Percentiles rank a stretch among this genome's conserved stretches.
Evolutionary conservation across 2,888 invertebrate species (phyloP).

Genomic region (Drosophila sordidapex): DNA sequence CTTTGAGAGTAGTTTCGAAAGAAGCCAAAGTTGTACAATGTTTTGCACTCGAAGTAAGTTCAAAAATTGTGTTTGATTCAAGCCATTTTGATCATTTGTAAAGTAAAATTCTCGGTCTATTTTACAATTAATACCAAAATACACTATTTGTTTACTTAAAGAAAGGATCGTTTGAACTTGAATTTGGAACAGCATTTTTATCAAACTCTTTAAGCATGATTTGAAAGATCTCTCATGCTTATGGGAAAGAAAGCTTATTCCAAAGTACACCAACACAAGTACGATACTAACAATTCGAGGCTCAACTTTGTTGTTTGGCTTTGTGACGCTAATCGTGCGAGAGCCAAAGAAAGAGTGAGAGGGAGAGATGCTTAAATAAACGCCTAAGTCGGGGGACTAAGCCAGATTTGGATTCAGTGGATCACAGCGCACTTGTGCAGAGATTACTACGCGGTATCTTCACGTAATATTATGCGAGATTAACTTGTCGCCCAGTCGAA

Average conservation of each 20-base stretch:
- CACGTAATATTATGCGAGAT: slow-evolving; percentile 75
- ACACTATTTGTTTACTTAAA: neutral
- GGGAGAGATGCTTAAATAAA: slow-evolving; percentile 33
- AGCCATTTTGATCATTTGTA: neutral
- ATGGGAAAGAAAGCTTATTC: neutral
- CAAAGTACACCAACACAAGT: slow-evolving; percentile 8
- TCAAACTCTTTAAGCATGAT: too few species aligned
- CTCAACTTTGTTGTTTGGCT: slow-evolving; percentile 22
- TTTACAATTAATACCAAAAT: neutral
- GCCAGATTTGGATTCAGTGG: slow-evolving; percentile 12
- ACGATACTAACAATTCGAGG: neutral
- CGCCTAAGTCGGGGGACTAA: slow-evolving; percentile 34
- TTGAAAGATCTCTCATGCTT: neutral
- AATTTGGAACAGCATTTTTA: too few species aligned
- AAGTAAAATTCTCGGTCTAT: neutral
- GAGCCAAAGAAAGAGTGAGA: neutral
- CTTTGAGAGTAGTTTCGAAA: neutral
- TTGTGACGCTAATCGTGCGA: slow-evolving; percentile 9
- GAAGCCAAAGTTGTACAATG: neutral
- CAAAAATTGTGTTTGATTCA: neutral
- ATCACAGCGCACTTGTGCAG: slow-evolving; percentile 42
- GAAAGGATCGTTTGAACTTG: neutral
- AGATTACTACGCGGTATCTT: slow-evolving; percentile 43
- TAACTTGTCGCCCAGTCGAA: slow-evolving; percentile 55
- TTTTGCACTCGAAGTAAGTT: neutral